phyloP scores from a whole-genome alignment of 2,888 invertebrate genomes.

The Hirudinaria manillensis region DNA sequence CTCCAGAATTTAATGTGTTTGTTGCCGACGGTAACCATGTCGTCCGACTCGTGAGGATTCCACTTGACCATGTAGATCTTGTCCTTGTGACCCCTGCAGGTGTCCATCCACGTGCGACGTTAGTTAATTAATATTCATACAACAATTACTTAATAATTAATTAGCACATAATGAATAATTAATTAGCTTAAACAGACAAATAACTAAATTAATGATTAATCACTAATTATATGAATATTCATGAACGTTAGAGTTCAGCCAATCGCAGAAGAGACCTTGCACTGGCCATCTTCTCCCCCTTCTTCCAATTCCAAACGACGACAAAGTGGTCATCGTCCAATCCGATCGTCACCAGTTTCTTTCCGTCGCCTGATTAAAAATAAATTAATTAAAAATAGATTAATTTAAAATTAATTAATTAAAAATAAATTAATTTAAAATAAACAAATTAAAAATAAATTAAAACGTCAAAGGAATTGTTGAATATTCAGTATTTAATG shows the following conservation, averaged over 20 bases:
- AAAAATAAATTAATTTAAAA: too few relatives aligned
- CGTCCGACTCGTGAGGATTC: conserved; percentile 52
- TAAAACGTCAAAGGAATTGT: too few relatives aligned
- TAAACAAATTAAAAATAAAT: too few relatives aligned
- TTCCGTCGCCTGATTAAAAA: conserved; percentile 54
- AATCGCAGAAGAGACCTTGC: conserved; percentile 47
- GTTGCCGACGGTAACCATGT: conserved; percentile 54
- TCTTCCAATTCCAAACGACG: conserved; percentile 57
- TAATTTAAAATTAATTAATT: background rate
- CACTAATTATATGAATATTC: too few relatives aligned
- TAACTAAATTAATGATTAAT: too few relatives aligned
- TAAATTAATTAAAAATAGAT: background rate
- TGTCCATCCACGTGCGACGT: background rate
- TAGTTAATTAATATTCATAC: too few relatives aligned
- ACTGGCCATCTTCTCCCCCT: conserved; percentile 55
- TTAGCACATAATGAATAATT: too few relatives aligned
- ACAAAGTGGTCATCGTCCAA: conserved; percentile 55
- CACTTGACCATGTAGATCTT: conserved; percentile 56
- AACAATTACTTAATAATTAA: too few relatives aligned
- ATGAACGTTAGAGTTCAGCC: too few relatives aligned
- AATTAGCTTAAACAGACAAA: too few relatives aligned
- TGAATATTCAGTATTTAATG: too few relatives aligned
- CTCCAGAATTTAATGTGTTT: conserved; percentile 57
- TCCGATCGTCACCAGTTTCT: conserved; percentile 54
- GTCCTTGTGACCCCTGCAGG: conserved; percentile 54